A percentile compares a stretch with the other conserved stretches of the same genome.
Conservation (phyloP, 2,888 invertebrate genomes). For the Brachypalpus laphriformis region DNA sequence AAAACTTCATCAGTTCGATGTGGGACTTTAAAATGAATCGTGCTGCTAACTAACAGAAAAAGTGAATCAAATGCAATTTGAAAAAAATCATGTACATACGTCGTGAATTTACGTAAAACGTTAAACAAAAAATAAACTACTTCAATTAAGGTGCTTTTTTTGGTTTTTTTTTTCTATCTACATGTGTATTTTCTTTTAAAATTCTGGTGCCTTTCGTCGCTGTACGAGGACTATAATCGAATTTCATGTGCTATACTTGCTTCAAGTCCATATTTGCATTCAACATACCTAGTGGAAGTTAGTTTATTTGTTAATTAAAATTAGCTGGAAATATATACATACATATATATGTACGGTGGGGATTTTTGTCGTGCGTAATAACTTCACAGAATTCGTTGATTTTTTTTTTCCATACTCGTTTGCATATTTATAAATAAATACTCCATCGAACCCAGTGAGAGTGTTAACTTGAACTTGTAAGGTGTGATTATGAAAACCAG, state of each 20-base stretch:
- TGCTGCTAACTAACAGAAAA: not conserved
- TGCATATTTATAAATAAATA: conserved; percentile 40
- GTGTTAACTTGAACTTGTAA: conserved; percentile 18
- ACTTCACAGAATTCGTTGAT: conserved; percentile 23
- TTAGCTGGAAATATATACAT: conserved; percentile 9
- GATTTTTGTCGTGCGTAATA: conserved; percentile 56
- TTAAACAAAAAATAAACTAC: not conserved
- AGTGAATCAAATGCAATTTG: not conserved
- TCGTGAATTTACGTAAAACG: conserved; percentile 5
- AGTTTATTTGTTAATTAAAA: conserved; percentile 32
- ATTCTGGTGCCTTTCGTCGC: conserved; percentile 13
- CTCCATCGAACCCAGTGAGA: not conserved
- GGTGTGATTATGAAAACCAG: conserved; percentile 9
- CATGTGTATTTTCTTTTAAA: not conserved
- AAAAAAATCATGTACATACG: not conserved
- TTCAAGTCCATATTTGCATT: conserved; percentile 25
- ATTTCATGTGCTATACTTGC: conserved; percentile 12
- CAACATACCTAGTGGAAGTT: not conserved
- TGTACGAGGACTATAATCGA: not conserved
- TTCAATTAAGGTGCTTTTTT: conserved; percentile 1
- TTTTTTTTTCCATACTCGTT: conserved; percentile 33
- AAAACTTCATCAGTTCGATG: not conserved
- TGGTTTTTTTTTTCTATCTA: not conserved
- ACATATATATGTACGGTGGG: conserved; percentile 2
- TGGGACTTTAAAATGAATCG: not conserved